Evolutionary conservation across 2,113 vertebrate species (phyloP), one percentile per base, ranked within the genome.

Genomic region (Rhegmatorhina hoffmannsi): DNA sequence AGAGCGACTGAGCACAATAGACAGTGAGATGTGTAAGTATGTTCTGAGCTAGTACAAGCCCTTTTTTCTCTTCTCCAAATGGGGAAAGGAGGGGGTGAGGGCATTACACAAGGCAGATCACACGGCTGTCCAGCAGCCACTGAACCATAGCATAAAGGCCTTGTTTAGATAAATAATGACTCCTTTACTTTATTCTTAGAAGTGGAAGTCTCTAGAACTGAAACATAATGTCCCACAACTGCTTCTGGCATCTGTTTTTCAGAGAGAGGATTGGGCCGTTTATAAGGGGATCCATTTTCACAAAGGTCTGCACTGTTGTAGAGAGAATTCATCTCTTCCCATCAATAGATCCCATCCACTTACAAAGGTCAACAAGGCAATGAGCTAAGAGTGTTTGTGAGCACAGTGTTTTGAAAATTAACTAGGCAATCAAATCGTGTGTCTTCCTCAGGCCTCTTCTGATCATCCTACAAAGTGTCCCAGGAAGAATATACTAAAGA

Each of bases 91-190:
- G 95, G 91, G 83, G 74, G 49, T 69, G 88, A 90, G 66, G 44
- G 88, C 94, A 96, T 96, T 97, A 97, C 96, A 95, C 73, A 97
- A 98, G 92, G 93, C 90, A 97, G 95, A 97, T 97, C 96, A 96
- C 92, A 94, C 2, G 88, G 81, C 93, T 89, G 92, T 94, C 92
- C 94, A 79, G 92, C 85, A 95, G 80, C 50, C 76, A 50, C 86
- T 97, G 95, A 97, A 94, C 92, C 92, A n/a, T 44, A 91, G 89
- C 80, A 97, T 72, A 96, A 91, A 84, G 97, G 72, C 87, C 89
- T 90, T 96, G 73, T 97, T 98, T 97, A 94, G 94, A 86, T 95
- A 95, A 97, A 96, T 96, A 97, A 94, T 97, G 89, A 95, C 97
- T 95, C 58, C 40, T 94, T 95, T 88, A 87, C 84, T 97, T 93